Evolutionary conservation across 2,113 vertebrate species (phyloP).

Genomic region (Platysteira castanea): DNA sequence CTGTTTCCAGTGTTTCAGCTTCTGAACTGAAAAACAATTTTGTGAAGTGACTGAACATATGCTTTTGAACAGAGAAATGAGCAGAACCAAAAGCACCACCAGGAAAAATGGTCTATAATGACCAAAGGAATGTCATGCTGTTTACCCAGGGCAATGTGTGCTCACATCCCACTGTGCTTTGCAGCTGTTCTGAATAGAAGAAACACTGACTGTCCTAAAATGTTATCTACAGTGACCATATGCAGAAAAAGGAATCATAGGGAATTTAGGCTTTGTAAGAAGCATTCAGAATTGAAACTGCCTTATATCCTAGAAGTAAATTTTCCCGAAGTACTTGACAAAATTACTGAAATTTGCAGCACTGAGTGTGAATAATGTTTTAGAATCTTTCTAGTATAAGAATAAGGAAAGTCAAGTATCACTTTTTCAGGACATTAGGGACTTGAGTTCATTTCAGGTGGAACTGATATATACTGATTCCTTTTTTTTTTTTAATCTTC

Average conservation of each 20-base stretch:
- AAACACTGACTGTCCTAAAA: background rate
- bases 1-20: background rate
- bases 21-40: background rate
- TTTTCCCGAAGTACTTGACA: background rate
- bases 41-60: background rate
- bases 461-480: background rate
- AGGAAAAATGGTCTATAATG: background rate
- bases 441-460: background rate
- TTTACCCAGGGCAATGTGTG: background rate
- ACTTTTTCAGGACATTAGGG: background rate
- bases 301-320: background rate
- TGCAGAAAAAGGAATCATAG: background rate
- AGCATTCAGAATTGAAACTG: background rate
- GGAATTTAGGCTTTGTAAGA: background rate
- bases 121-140: background rate
- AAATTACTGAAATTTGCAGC: background rate
- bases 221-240: background rate
- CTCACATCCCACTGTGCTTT: background rate
- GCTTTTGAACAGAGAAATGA: background rate
- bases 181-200: background rate
- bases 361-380: background rate
- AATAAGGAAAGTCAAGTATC: background rate
- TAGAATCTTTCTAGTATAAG: background rate
- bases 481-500: background rate
- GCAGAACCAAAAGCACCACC: background rate